Percentiles rank a stretch among this genome's conserved stretches.
These are phyloP conservation scores for Rhaphigaster nebulosa DNA, from an alignment of 2,888 invertebrate species.

Conservation along the genomic window DNA sequence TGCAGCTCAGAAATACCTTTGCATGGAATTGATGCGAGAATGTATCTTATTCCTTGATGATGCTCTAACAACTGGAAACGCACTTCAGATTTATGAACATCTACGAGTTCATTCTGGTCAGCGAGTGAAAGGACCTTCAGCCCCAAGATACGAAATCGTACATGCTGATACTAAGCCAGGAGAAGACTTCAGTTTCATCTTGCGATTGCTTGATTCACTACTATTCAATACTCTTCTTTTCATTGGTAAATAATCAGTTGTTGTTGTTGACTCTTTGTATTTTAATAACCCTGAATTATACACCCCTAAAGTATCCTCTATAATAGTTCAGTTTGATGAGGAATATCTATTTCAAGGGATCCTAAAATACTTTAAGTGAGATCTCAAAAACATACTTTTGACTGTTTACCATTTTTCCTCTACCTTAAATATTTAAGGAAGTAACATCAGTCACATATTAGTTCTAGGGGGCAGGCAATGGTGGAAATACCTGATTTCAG, in stretches of 20 bases:
- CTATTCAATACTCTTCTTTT: constrained; percentile 78
- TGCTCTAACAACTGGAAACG: constrained; percentile 76
- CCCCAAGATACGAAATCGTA: constrained; percentile 64
- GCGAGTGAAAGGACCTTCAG: constrained; percentile 63
- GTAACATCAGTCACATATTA: no score
- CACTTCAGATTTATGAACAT: constrained; percentile 76
- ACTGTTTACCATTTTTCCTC: no score
- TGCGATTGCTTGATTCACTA: constrained; percentile 73
- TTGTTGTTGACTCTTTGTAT: not conserved
- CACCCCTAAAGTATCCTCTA: not conserved
- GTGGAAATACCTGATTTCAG: no score
- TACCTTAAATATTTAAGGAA: no score
- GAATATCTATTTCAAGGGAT: no score
- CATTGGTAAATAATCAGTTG: constrained; percentile 70
- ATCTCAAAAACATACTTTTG: no score
- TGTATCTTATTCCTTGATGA: constrained; percentile 78
- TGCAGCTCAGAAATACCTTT: constrained; percentile 81
- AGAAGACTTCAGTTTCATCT: constrained; percentile 64
- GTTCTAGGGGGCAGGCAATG: no score
- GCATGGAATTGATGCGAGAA: constrained; percentile 77
- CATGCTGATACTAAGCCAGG: constrained; percentile 62
- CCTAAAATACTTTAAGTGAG: no score
- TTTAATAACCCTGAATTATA: no score
- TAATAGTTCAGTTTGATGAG: no score
- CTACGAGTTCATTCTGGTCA: constrained; percentile 67